Evolutionary conservation across 1,140 invertebrate species (phyloP).

Genomic region (Dinoponera quadriceps): DNA sequence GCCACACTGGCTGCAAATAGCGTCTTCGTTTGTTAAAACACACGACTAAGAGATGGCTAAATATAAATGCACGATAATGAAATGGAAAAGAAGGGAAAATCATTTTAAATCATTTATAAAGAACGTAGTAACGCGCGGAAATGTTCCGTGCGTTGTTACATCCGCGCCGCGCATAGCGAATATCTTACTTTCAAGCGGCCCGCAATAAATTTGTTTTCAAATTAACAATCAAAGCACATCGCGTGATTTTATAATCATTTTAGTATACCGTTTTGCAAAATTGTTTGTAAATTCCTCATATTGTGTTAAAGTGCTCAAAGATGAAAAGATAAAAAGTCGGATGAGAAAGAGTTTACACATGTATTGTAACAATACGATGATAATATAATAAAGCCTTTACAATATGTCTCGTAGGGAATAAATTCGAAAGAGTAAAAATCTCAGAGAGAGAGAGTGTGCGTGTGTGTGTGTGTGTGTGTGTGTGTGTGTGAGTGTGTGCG

Average conservation of each 20-base stretch:
- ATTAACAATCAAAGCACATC: constrained; percentile 3
- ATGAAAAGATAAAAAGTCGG: not conserved
- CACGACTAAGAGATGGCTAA: too few species aligned
- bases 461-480: too few species aligned
- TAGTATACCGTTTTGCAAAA: not conserved
- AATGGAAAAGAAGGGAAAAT: too few species aligned
- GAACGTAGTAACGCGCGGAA: too few species aligned
- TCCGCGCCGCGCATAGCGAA: too few species aligned
- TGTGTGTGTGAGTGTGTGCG: not conserved
- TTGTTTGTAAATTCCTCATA: not conserved
- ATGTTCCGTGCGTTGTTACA: too few species aligned
- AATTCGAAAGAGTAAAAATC: not conserved
- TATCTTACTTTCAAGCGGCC: too few species aligned
- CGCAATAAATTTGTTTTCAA: constrained; percentile 1
- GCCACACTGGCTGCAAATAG: too few species aligned
- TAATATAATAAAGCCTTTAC: not conserved
- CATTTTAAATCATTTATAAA: too few species aligned
- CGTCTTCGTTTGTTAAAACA: too few species aligned
- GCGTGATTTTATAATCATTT: not conserved
- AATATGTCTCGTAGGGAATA: constrained; percentile 8
- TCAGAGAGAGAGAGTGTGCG: not conserved
- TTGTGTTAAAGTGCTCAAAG: not conserved
- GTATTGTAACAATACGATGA: not conserved
- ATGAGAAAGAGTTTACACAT: not conserved
- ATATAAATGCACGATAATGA: too few species aligned